Evolutionary conservation across 2,113 vertebrate genomes (phyloP), one percentile per base, ranked within the genome.

Genomic region (Anoplopoma fimbria): DNA sequence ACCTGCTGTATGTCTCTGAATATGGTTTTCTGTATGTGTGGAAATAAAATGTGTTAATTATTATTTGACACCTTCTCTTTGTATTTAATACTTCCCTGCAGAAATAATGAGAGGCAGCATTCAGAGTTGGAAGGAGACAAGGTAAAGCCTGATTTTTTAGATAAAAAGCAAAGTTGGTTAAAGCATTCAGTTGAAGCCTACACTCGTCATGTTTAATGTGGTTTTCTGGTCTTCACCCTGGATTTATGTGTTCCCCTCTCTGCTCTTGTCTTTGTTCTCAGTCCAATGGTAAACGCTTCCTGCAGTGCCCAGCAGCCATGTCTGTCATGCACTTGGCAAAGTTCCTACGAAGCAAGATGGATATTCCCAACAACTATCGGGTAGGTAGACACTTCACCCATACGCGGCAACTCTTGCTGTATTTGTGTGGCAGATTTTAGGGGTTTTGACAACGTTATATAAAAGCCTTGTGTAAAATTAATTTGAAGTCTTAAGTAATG

Each of bases 281-380:
- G 95, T 91, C 94, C 93, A 96, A 96, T 4, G 96, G 96, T 78
- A 96, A 97, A 88, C 95, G 97, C 40, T 99, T 98, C 95, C 95
- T 99, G 87, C 96, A 97, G 51, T 99, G 97, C 42, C 97, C 97
- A 0, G 97, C 97, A 0, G 97, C 97, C 69, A 98, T 98, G 97
- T 97, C 97, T 0, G 95, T 98, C 87, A 96, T 97, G 96, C 97
- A 98, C 85, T 90, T 98, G 31, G 97, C 97, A 31, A 98, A 98
- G 91, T 98, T 98, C 89, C 96, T 98, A 72, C 95, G 97, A 71
- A 98, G 97, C 94, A 98, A 98, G 93, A 98, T 98, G 97, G 97
- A 98, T 0, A 97, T 98, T 21, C 97, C 97, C 82, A 97, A 94
- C 96, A 97, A 95, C 90, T 98, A 97, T 89, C 95, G 96, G 96